phyloP scores from a whole-genome alignment of 2,888 invertebrate species.

The Drosophila mercatorum region DNA sequence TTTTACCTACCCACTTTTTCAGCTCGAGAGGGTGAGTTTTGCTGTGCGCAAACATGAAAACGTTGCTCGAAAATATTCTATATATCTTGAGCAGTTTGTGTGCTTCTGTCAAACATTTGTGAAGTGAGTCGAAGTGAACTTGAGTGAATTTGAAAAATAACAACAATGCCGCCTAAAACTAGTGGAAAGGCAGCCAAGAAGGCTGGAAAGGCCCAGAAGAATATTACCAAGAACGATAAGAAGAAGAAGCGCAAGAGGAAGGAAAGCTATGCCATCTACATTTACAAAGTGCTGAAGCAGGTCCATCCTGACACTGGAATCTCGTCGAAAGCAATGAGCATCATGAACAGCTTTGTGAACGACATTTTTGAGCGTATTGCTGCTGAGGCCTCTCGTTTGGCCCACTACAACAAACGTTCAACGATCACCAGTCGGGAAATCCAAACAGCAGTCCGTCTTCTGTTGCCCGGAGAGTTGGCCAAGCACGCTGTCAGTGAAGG shows the following conservation, averaged over 20 bases:
- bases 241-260: slow-evolving; percentile 84
- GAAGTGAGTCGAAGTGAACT: slow-evolving; percentile 25
- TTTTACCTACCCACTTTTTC: slow-evolving; percentile 23
- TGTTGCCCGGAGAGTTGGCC: slow-evolving; percentile 57
- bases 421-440: slow-evolving; percentile 63
- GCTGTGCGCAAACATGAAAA: slow-evolving; percentile 20
- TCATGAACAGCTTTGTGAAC: slow-evolving; percentile 91
- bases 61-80: slow-evolving; percentile 32
- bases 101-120: background rate
- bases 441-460: slow-evolving; percentile 55
- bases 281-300: slow-evolving; percentile 84
- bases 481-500: slow-evolving; percentile 43
- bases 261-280: slow-evolving; percentile 86
- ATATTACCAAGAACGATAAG: slow-evolving; percentile 86
- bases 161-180: slow-evolving; percentile 80
- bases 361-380: slow-evolving; percentile 91
- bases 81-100: slow-evolving; percentile 5
- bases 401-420: slow-evolving; percentile 83
- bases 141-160: background rate
- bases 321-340: slow-evolving; percentile 89
- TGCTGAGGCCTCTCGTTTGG: slow-evolving; percentile 87
- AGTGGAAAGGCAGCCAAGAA: slow-evolving; percentile 85
- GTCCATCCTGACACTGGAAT: slow-evolving; percentile 88
- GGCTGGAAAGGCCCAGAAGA: slow-evolving; percentile 86
- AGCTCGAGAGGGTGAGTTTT: slow-evolving; percentile 1